Evolutionary conservation across 2,797 vertebrate genomes (phyloP), one percentile per base, ranked within the genome.

Genomic region (Enteromius viviparus): DNA sequence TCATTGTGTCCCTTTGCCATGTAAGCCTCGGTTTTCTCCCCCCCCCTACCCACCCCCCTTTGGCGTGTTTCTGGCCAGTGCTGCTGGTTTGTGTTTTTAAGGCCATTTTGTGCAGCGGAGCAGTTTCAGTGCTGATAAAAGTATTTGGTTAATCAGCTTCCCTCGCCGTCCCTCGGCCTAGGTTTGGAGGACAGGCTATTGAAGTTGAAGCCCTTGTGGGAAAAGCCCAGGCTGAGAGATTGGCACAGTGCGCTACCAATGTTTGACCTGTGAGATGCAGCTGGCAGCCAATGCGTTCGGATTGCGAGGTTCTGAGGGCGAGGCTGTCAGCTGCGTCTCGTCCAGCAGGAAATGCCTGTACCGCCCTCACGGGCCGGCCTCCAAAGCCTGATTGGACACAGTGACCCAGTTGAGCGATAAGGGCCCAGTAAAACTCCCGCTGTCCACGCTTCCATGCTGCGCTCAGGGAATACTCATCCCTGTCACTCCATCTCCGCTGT

Each of bases 131-230:
- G 90, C 94, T 95, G 95, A 95, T 95, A 95, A 95, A 95, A 94
- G 94, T 94, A 95, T 95, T 95, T 95, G 94, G 94, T 94, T 95
- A 95, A 95, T 95, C 95, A 95, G 94, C 95, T 95, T 95, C 91
- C 92, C 91, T 92, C 88, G 86, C 84, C 0, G 85, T 94, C 92
- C 93, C 93, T 84, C 78, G 91, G 85, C 90, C 78, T 76, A 87
- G 87, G 89, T 89, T 89, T 87, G 91, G 92, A 92, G 89, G 92
- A 93, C 92, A 91, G 92, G 88, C 93, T 90, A 91, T 93, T 94
- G 94, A 93, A 93, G 93, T 91, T 89, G 71, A 86, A 81, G 89
- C 84, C 72, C 91, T 91, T 90, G 19, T 15, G 84, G 81, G 90
- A 90, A 85, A 62, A 62, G 87, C 89, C 91, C 90, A 91, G 88